These are phyloP conservation scores for Ammospiza caudacuta DNA, from an alignment of 2,113 vertebrate genomes.

Conservation along the genomic window DNA sequence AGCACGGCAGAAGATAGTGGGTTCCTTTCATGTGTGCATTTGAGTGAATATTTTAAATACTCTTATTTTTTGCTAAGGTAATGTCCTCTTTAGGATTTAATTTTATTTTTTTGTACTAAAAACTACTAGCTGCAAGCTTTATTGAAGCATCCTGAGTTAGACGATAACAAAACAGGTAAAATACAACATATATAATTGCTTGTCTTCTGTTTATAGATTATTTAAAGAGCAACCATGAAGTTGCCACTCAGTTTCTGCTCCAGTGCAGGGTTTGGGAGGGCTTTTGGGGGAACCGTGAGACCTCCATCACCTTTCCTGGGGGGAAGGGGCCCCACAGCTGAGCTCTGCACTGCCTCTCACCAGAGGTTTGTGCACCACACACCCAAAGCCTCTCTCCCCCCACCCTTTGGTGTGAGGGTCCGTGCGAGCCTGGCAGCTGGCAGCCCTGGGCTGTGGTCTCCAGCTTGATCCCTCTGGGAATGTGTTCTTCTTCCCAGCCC, in stretches of 20 bases:
- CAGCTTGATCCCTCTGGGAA: neutral
- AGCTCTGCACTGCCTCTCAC: neutral
- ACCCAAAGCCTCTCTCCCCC: neutral
- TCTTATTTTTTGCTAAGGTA: neutral
- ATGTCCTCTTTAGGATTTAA: neutral
- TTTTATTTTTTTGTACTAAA: neutral
- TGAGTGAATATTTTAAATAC: neutral
- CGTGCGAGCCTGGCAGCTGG: neutral
- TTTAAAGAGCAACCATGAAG: neutral
- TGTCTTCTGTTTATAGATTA: slow-evolving; percentile 1
- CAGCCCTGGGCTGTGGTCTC: neutral
- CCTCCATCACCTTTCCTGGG: neutral
- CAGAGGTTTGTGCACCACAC: neutral
- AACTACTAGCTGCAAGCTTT: neutral
- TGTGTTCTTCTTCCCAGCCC: neutral
- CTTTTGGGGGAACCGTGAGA: neutral
- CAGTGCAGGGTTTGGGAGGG: neutral
- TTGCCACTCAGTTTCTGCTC: neutral
- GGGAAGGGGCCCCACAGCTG: neutral
- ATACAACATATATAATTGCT: neutral
- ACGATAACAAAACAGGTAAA: neutral
- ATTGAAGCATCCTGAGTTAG: neutral
- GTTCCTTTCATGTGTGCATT: neutral
- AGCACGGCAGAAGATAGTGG: neutral
- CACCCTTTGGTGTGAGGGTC: neutral